These are phyloP conservation scores for Danaus plexippus DNA, from an alignment of 1,140 invertebrate species.

Conservation along the genomic window DNA sequence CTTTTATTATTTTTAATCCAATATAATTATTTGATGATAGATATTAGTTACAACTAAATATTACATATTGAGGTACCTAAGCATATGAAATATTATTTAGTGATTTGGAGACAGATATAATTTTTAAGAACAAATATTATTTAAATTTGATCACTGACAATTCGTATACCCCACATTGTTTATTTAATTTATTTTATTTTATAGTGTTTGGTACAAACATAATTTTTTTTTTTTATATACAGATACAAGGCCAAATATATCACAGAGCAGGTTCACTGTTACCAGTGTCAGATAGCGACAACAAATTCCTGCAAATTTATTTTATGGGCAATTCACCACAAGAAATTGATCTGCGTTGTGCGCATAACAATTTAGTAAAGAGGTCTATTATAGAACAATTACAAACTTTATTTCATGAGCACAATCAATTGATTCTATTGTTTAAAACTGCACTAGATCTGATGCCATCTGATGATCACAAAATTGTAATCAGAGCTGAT, in stretches of 20 bases:
- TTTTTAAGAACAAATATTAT: slow-evolving; percentile 16
- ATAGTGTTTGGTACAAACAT: too few relatives aligned
- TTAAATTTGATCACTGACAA: slow-evolving; percentile 19
- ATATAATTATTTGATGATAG: slow-evolving; percentile 5
- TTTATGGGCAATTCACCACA: slow-evolving; percentile 38
- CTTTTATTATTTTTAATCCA: slow-evolving; percentile 9
- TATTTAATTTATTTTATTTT: too few relatives aligned
- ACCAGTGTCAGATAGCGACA: slow-evolving; percentile 34
- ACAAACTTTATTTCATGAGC: slow-evolving; percentile 48
- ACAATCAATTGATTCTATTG: slow-evolving; percentile 49
- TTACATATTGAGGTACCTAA: too few relatives aligned
- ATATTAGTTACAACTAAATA: slow-evolving; percentile 13
- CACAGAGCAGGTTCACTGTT: slow-evolving; percentile 43
- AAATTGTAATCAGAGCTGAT: slow-evolving; percentile 53
- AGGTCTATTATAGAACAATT: slow-evolving; percentile 19
- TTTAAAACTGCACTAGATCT: slow-evolving; percentile 29
- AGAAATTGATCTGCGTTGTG: slow-evolving; percentile 32
- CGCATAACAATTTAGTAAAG: slow-evolving; percentile 13
- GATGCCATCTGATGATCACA: slow-evolving; percentile 51
- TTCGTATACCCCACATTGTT: slow-evolving; percentile 15
- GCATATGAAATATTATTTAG: too few relatives aligned
- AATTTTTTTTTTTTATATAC: slow-evolving; percentile 14
- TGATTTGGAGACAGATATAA: too few relatives aligned
- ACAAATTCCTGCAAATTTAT: slow-evolving; percentile 56
- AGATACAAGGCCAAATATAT: slow-evolving; percentile 50